These are phyloP conservation scores for Brachypterus glaber DNA, from an alignment of 2,888 invertebrate genomes.

Conservation along the genomic window DNA sequence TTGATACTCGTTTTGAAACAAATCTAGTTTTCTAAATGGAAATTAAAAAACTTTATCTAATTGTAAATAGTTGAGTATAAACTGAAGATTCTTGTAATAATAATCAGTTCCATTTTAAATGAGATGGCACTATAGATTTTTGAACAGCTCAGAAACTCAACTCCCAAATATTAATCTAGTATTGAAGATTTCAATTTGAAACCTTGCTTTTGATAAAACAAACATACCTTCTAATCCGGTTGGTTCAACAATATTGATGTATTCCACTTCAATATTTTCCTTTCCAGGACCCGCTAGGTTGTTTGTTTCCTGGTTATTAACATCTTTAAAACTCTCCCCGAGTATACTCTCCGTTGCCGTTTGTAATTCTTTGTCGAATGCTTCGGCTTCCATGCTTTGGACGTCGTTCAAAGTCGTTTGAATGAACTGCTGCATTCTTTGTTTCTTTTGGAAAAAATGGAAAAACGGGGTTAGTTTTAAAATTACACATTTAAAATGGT, in stretches of 20 bases:
- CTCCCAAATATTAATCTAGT: neutral
- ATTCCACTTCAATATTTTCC: constrained; percentile 34
- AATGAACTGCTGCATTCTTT: constrained; percentile 46
- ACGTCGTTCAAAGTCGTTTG: constrained; percentile 33
- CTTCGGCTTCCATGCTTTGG: constrained; percentile 35
- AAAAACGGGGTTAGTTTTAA: constrained; percentile 1
- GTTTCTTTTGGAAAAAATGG: constrained; percentile 41
- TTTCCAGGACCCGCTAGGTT: neutral
- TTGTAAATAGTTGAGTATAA: too few species aligned
- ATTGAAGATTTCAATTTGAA: neutral
- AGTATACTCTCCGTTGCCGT: constrained; percentile 48
- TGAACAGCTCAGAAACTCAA: too few species aligned
- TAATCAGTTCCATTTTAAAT: too few species aligned
- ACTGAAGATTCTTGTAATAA: too few species aligned
- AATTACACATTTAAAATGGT: constrained; percentile 2
- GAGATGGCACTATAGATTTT: too few species aligned
- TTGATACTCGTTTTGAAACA: too few species aligned
- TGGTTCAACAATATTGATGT: constrained; percentile 33
- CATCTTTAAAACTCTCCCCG: constrained; percentile 20
- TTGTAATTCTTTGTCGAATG: constrained; percentile 43
- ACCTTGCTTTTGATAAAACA: neutral
- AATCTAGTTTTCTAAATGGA: too few species aligned
- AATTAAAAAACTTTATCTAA: too few species aligned
- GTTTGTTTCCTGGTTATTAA: neutral
- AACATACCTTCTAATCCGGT: constrained; percentile 36